These are phyloP conservation scores for Pipra filicauda DNA, from an alignment of 2,113 vertebrate genomes.

Conservation along the genomic window DNA sequence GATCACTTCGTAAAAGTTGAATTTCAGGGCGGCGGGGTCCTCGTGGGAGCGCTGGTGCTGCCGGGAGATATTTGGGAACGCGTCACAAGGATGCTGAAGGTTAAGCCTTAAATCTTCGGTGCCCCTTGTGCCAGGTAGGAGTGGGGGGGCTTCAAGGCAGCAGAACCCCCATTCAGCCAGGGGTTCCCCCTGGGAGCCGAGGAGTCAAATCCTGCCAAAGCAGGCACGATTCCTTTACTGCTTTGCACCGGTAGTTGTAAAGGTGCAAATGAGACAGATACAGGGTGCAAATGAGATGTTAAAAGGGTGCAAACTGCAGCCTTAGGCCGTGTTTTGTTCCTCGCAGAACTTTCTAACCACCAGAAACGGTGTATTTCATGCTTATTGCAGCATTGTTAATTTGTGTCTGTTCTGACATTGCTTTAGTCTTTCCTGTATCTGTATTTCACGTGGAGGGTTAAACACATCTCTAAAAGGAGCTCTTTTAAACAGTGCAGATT, in stretches of 20 bases:
- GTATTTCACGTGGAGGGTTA: background rate
- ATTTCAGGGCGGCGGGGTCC: constrained; percentile 86
- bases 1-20: constrained; percentile 93
- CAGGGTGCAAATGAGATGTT: background rate
- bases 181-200: background rate
- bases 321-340: background rate
- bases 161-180: background rate
- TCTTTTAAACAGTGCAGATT: background rate
- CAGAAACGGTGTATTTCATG: background rate
- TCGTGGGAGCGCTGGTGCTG: constrained; percentile 95
- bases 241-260: background rate
- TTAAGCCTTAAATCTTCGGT: accelerated
- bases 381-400: background rate
- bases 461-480: background rate
- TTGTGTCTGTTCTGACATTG: background rate
- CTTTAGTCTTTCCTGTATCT: background rate
- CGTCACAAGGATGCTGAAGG: background rate
- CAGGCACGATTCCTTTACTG: background rate
- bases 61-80: background rate
- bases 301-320: background rate
- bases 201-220: background rate
- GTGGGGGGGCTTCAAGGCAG: background rate
- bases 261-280: background rate
- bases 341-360: background rate
- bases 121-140: background rate